Percentiles rank a stretch among this genome's conserved stretches.
Evolutionary conservation across 1,140 invertebrate genomes (phyloP).

Genomic region (Oryzaephilus surinamensis): DNA sequence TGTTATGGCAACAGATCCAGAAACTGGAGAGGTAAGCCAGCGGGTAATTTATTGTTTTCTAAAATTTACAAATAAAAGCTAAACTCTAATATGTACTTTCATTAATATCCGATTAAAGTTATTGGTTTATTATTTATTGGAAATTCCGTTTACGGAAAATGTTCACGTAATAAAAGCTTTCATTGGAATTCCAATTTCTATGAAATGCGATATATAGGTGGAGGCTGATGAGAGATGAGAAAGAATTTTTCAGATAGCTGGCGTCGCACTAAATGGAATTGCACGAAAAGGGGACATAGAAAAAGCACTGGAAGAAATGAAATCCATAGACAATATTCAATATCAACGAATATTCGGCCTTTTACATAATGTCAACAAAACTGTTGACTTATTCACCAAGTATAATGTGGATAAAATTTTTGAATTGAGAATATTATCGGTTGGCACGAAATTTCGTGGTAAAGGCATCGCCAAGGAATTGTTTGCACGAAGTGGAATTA

Average conservation of each 20-base stretch:
- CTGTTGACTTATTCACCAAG: slow-evolving; percentile 48
- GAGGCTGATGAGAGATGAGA: no score
- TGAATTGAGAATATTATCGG: slow-evolving; percentile 68
- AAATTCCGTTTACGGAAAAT: neutral
- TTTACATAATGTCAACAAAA: slow-evolving; percentile 50
- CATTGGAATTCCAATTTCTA: slow-evolving; percentile 11
- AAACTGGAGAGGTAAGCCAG: slow-evolving; percentile 46
- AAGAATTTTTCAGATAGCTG: slow-evolving; percentile 45
- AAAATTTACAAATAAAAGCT: neutral
- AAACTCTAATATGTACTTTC: neutral
- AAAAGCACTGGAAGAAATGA: slow-evolving; percentile 45
- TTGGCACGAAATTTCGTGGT: slow-evolving; percentile 56
- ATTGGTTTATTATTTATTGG: neutral
- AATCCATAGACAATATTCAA: slow-evolving; percentile 45
- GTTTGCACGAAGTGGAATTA: slow-evolving; percentile 49
- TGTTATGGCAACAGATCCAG: slow-evolving; percentile 51
- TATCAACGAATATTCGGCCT: slow-evolving; percentile 56
- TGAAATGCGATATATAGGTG: neutral
- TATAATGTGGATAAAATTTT: slow-evolving; percentile 62
- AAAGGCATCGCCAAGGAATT: slow-evolving; percentile 59
- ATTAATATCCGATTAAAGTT: neutral
- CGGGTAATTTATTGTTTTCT: neutral
- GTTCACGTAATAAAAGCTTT: neutral
- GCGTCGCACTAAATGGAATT: slow-evolving; percentile 54
- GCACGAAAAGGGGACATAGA: slow-evolving; percentile 46